Percentiles rank a stretch among this genome's conserved stretches.
Evolutionary conservation across 1,140 invertebrate species (phyloP).

Genomic region (Calosoma granatense): DNA sequence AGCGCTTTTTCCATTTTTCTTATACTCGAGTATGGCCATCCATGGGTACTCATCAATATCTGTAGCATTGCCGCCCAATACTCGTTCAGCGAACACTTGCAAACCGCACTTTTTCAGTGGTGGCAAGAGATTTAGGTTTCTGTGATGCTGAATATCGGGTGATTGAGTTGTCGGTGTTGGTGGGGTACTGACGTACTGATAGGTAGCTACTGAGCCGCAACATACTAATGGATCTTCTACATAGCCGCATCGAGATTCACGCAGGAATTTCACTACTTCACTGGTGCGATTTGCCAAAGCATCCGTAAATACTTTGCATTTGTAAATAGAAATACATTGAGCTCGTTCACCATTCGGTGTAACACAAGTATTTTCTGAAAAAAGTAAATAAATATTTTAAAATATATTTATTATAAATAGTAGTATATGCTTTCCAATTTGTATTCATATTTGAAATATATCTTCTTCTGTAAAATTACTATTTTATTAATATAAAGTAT

Average conservation of each 20-base stretch:
- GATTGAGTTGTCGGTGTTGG: neutral
- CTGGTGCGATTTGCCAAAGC: neutral
- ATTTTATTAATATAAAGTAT: too few relatives aligned
- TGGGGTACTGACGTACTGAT: neutral
- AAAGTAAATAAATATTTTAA: too few relatives aligned
- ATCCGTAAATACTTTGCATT: neutral
- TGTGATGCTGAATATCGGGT: neutral
- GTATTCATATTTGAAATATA: too few relatives aligned
- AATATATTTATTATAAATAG: too few relatives aligned
- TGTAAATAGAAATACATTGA: slow-evolving; percentile 18
- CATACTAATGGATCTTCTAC: slow-evolving; percentile 24
- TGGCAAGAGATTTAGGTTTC: neutral
- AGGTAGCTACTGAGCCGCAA: slow-evolving; percentile 22
- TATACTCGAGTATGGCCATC: slow-evolving; percentile 59
- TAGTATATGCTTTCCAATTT: too few relatives aligned
- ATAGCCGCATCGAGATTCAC: slow-evolving; percentile 24
- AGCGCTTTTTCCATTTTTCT: slow-evolving; percentile 23
- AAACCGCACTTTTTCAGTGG: neutral
- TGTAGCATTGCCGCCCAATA: slow-evolving; percentile 38
- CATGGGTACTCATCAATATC: slow-evolving; percentile 54
- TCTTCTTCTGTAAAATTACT: too few relatives aligned
- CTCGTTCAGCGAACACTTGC: slow-evolving; percentile 22
- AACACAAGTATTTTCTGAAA: slow-evolving; percentile 12
- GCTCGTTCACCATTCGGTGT: slow-evolving; percentile 21
- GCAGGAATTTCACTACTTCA: slow-evolving; percentile 24